phyloP scores from a whole-genome alignment of 2,797 vertebrate genomes.

The Podarcis lilfordi region DNA sequence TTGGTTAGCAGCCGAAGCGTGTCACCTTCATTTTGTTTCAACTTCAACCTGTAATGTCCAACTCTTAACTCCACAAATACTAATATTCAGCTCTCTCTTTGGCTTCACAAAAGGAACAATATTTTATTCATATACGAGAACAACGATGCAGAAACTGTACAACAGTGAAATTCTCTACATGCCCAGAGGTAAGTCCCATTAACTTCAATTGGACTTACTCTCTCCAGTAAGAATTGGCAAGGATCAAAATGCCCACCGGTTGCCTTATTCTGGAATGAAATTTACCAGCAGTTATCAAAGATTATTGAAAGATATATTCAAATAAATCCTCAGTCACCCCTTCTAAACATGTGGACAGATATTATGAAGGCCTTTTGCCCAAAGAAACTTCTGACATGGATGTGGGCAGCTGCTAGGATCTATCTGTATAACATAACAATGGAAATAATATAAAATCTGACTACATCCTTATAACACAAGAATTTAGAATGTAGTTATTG shows the following conservation, averaged over 20 bases:
- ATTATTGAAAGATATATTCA: no score
- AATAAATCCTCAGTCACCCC: no score
- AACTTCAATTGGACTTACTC: background rate
- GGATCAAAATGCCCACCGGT: background rate
- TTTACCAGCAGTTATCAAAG: no score
- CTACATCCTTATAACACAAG: no score
- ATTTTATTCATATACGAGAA: slow-evolving; percentile 16
- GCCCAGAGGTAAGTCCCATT: background rate
- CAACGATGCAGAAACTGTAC: background rate
- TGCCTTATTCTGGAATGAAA: no score
- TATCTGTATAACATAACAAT: no score
- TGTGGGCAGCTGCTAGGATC: no score
- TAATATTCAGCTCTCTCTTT: slow-evolving; percentile 20
- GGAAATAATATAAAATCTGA: no score
- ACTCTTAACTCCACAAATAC: slow-evolving; percentile 18
- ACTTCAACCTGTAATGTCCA: slow-evolving; percentile 16
- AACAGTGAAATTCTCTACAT: background rate
- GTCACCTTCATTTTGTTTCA: background rate
- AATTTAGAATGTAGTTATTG: no score
- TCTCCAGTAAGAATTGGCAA: background rate
- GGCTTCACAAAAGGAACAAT: background rate
- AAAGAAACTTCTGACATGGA: no score
- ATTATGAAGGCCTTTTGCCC: no score
- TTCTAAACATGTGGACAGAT: no score
- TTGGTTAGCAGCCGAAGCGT: background rate